Percentiles rank a stretch among this genome's conserved stretches.
phyloP scores from a whole-genome alignment of 2,113 vertebrate species.

The Psilopsiagon aurifrons region DNA sequence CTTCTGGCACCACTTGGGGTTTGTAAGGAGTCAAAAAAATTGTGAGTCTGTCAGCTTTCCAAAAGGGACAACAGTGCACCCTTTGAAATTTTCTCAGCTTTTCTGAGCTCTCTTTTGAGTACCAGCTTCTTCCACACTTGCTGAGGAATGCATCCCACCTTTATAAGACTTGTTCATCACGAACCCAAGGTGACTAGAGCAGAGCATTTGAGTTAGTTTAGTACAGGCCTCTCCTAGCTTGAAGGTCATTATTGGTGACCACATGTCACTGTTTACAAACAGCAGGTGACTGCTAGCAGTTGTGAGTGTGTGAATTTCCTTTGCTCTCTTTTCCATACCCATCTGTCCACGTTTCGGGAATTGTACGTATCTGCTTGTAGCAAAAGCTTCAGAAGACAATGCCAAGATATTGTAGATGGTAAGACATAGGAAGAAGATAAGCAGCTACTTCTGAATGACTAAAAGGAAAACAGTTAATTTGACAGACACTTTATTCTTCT shows the following conservation, averaged over 20 bases:
- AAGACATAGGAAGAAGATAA: not conserved
- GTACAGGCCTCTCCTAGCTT: constrained; percentile 38
- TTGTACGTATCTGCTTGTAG: not conserved
- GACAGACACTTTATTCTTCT: not conserved
- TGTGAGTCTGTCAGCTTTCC: constrained; percentile 75
- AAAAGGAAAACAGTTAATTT: not conserved
- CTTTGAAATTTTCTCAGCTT: constrained; percentile 29
- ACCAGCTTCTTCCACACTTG: not conserved
- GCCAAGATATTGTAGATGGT: not conserved
- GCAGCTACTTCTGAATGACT: not conserved
- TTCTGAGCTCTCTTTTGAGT: not conserved
- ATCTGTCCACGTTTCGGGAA: constrained; percentile 67
- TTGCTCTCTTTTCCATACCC: constrained; percentile 57
- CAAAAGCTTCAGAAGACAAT: not conserved
- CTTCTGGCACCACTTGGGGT: constrained; percentile 56
- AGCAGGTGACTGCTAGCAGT: constrained; percentile 74
- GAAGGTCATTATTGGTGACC: constrained; percentile 77
- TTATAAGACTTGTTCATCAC: not conserved
- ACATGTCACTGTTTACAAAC: constrained; percentile 78
- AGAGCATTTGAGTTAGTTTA: not conserved
- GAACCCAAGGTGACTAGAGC: not conserved
- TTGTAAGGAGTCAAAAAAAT: constrained; percentile 53
- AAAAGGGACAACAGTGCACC: constrained; percentile 27
- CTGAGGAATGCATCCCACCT: not conserved
- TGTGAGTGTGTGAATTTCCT: constrained; percentile 59